These are phyloP conservation scores for Valencia hispanica DNA, from an alignment of 2,797 vertebrate species.

Conservation along the genomic window DNA sequence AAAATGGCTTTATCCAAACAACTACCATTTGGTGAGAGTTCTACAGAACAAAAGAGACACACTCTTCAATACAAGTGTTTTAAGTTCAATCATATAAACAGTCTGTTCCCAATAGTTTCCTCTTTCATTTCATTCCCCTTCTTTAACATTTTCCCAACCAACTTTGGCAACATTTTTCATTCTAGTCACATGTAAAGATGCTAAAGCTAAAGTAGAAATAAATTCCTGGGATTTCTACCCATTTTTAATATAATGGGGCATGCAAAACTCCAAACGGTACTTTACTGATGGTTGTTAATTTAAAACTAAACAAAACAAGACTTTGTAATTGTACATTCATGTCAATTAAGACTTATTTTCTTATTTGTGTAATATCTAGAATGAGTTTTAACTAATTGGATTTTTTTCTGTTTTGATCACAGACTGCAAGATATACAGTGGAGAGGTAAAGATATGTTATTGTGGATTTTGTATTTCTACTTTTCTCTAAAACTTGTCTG, in stretches of 20 bases:
- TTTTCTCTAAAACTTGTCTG: background rate
- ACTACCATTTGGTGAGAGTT: constrained; percentile 63
- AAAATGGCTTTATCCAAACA: constrained; percentile 45
- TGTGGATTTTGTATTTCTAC: background rate
- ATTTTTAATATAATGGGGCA: background rate
- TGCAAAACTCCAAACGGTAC: background rate
- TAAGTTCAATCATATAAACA: background rate
- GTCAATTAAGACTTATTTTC: background rate
- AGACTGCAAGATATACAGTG: constrained; percentile 71
- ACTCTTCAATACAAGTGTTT: background rate
- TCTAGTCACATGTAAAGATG: background rate
- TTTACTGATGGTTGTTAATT: background rate
- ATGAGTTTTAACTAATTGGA: background rate
- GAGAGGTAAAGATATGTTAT: constrained; percentile 61
- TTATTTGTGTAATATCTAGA: background rate
- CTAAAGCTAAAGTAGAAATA: background rate
- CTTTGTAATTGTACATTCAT: background rate
- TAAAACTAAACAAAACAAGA: background rate
- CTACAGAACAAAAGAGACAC: background rate
- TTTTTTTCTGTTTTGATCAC: constrained; percentile 1
- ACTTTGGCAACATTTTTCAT: background rate
- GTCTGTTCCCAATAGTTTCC: background rate
- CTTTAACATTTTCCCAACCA: background rate
- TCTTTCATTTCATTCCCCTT: background rate
- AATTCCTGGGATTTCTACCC: background rate